Evolutionary conservation across 1,140 invertebrate species (phyloP).

Genomic region (Cepaea nemoralis): DNA sequence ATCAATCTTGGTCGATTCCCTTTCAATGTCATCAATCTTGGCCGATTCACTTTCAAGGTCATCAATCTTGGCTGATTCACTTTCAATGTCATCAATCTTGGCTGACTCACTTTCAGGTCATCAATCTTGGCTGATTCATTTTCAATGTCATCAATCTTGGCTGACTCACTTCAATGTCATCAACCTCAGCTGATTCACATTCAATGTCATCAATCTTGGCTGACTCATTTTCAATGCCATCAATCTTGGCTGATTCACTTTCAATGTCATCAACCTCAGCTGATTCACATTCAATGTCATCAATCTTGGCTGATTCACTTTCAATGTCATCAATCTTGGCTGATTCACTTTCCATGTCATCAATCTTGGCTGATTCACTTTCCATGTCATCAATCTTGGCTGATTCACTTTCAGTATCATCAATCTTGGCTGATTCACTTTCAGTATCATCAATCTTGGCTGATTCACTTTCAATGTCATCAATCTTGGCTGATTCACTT

Average conservation of each 20-base stretch:
- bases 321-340: background rate
- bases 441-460: too few relatives aligned
- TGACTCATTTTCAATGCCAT: background rate
- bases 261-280: background rate
- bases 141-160: too few relatives aligned
- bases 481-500: too few relatives aligned
- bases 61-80: background rate
- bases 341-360: background rate
- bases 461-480: too few relatives aligned
- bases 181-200: background rate
- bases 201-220: background rate
- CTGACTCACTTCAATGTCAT: too few relatives aligned
- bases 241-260: background rate
- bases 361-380: too few relatives aligned
- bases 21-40: background rate
- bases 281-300: background rate
- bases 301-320: background rate
- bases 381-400: too few relatives aligned
- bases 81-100: background rate
- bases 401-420: too few relatives aligned
- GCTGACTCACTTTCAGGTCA: too few relatives aligned
- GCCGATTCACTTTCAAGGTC: background rate
- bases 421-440: too few relatives aligned
- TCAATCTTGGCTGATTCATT: too few relatives aligned
- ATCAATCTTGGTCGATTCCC: too few relatives aligned